A percentile compares a stretch with the other conserved stretches of the same genome.
phyloP scores from a whole-genome alignment of 35 echinoderm and acorn worm genomes.

The Stichopus chloronotus region DNA sequence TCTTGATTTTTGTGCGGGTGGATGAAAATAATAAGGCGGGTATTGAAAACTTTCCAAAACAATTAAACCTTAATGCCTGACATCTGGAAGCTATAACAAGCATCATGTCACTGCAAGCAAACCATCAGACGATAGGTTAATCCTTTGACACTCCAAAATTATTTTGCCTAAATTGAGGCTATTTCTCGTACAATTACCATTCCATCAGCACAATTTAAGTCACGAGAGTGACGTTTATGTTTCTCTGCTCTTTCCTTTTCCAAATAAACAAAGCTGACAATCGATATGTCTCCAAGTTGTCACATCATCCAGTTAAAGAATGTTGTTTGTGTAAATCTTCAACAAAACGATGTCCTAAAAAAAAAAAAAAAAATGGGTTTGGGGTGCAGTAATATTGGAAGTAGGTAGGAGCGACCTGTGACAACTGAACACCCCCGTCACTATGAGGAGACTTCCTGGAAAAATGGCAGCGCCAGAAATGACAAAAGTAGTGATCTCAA shows the following conservation, averaged over 20 bases:
- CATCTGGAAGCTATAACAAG: slow-evolving; percentile 5
- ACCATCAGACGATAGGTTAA: slow-evolving; percentile 7
- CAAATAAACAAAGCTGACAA: slow-evolving; percentile 41
- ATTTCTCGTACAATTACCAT: slow-evolving; percentile 20
- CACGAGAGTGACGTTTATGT: slow-evolving; percentile 35
- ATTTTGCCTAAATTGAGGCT: slow-evolving; percentile 1
- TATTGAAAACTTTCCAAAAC: slow-evolving; percentile 13
- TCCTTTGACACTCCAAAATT: not conserved
- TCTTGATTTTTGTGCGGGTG: not conserved
- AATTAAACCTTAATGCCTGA: not conserved
- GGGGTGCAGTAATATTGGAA: not conserved
- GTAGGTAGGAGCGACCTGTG: not conserved
- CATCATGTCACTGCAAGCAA: not conserved
- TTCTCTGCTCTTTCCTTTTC: not conserved
- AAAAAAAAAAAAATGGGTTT: not conserved
- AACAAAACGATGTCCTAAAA: slow-evolving; percentile 13
- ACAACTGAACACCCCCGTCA: not conserved
- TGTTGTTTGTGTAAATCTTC: slow-evolving; percentile 38
- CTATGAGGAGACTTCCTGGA: too few species aligned
- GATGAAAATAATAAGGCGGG: not conserved
- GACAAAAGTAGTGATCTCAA: too few species aligned
- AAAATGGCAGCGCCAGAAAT: too few species aligned
- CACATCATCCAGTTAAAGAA: not conserved
- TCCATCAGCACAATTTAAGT: slow-evolving; percentile 24
- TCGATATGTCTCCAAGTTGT: slow-evolving; percentile 28